phyloP scores from a whole-genome alignment of 2,797 vertebrate genomes.

The Propithecus perrieri region DNA sequence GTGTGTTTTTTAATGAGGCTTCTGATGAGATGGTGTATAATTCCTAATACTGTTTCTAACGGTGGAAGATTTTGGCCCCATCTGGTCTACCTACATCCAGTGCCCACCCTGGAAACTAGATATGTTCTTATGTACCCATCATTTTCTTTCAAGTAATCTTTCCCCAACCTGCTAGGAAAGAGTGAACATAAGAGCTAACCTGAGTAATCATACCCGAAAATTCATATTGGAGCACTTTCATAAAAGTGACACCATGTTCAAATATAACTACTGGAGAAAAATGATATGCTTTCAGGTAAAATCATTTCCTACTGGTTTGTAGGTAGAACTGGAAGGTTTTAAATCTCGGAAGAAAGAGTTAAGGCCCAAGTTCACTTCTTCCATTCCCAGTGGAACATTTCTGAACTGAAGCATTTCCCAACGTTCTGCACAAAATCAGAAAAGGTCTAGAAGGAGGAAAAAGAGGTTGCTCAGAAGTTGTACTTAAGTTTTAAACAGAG shows the following conservation, averaged over 20 bases:
- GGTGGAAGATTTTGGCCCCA: not conserved
- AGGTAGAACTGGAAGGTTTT: not conserved
- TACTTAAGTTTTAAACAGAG: not conserved
- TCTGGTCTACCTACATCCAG: not conserved
- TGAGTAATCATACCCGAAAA: not conserved
- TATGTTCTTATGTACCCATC: not conserved
- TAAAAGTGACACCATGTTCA: not conserved
- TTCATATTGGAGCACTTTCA: not conserved
- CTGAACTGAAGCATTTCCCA: not conserved
- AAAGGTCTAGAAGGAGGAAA: not conserved
- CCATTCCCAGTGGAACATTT: not conserved
- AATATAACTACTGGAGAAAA: not conserved
- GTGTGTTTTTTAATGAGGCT: not conserved
- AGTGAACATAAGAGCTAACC: not conserved
- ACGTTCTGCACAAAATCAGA: not conserved
- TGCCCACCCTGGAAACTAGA: not conserved
- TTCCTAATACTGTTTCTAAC: not conserved
- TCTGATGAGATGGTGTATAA: not conserved
- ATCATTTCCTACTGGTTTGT: not conserved
- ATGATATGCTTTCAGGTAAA: not conserved
- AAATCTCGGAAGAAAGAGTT: not conserved
- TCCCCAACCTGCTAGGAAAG: not conserved
- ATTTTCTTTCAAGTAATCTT: slow-evolving; percentile 13
- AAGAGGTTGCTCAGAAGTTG: not conserved
- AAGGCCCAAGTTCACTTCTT: not conserved